Evolutionary conservation across 2,797 vertebrate species (phyloP).

Genomic region (Psittacula derbiana): DNA sequence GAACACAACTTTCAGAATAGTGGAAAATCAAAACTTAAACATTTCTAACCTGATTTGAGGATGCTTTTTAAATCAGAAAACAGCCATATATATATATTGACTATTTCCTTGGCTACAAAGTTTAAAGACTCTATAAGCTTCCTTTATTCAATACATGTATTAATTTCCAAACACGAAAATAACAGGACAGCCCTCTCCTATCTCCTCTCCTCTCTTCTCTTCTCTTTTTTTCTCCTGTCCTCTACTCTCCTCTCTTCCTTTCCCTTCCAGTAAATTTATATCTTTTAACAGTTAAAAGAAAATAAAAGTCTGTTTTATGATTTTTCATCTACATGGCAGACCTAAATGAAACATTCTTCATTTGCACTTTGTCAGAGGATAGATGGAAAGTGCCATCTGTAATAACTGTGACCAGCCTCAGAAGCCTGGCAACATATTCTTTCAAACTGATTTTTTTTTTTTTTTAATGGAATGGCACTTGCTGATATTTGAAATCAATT

Average conservation of each 20-base stretch:
- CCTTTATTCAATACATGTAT: background rate
- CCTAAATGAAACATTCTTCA: background rate
- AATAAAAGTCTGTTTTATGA: background rate
- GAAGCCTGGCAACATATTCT: background rate
- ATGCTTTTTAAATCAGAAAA: background rate
- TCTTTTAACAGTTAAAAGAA: background rate
- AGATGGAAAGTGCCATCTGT: slow-evolving; percentile 30
- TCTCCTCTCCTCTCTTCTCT: background rate
- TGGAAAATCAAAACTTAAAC: background rate
- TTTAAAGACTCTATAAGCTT: background rate
- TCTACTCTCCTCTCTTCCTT: background rate
- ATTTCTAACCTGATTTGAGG: background rate
- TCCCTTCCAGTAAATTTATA: background rate
- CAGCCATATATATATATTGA: rapidly evolving
- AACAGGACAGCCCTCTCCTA: background rate
- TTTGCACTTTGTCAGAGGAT: slow-evolving; percentile 18
- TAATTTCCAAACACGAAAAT: background rate
- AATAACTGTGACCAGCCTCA: background rate
- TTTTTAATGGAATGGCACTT: background rate
- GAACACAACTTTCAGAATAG: background rate
- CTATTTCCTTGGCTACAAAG: background rate
- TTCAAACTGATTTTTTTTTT: background rate
- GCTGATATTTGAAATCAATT: background rate
- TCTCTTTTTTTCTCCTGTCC: too few relatives aligned
- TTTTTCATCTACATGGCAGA: background rate